Base-by-base conservation (phyloP, 2,888 invertebrate genomes). In the Xylota sylvarum region DNA sequence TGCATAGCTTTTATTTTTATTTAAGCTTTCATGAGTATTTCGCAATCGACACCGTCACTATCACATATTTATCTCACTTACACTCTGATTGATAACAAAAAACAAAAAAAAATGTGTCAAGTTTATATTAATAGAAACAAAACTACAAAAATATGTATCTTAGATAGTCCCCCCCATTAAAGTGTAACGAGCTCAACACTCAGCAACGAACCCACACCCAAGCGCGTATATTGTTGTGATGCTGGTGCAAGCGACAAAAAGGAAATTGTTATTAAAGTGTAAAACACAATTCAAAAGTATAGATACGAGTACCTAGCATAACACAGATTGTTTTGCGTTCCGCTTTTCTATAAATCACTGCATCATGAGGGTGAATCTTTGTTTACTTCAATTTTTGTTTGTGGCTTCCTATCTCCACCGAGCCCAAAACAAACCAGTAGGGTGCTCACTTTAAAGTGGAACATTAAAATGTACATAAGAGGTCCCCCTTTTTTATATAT, bases 241-340 rank as follows among this genome's bases (percentile, higher is more conserved):
- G 52, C 12, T 52, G 46, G 14, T 74, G 67, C 52, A 50, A 37
- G 55, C 37, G 50, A 30, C 58, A 62, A 73, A 56, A 40, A 50
- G 69, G 64, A 67, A 79, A 64, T 70, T 23, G 40, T 46, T 30
- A 70, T 78, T 84, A 80, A n/a, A 72, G 52, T 17, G 9, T 37
- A 50, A 17, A 79, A 56, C 37, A 70, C 27, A 80, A 58, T 55
- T 40, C 32, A 55, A 65, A 43, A 43, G 14, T 52, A 32, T 55
- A 43, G 27, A 58, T 43, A 40, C 37, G 4, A 40, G 35, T 64
- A 37, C 37, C 37, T 37, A 60, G 58, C 12, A 43, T n/a, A 56
- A n/a, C 46, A 27, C 37, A 80, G 72, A 85, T 85, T 77, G 81
- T 72, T 85, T 72, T 70, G 85, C 50, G 76, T 70, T 67, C 70